phyloP scores from a whole-genome alignment of 2,888 invertebrate species.

The Ceramica pisi region DNA sequence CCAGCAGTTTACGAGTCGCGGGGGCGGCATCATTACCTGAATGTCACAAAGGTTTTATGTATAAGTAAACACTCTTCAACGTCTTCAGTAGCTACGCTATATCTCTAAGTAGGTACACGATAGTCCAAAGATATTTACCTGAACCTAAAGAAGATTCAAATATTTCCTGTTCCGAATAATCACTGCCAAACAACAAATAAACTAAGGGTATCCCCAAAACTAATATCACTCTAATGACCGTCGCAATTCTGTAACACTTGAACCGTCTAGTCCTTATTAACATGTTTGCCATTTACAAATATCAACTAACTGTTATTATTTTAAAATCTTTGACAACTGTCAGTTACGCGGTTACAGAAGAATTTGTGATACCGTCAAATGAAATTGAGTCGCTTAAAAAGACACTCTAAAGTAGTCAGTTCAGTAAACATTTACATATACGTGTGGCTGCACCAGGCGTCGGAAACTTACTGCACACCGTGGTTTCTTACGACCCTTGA shows the following conservation, averaged over 20 bases:
- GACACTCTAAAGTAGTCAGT: conserved; percentile 76
- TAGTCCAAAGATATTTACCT: conserved; percentile 66
- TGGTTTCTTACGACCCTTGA: conserved; percentile 65
- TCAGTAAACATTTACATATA: conserved; percentile 66
- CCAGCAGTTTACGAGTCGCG: conserved; percentile 76
- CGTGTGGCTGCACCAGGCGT: conserved; percentile 69
- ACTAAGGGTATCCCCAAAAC: conserved; percentile 80
- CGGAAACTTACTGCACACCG: conserved; percentile 71
- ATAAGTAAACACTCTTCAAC: background rate
- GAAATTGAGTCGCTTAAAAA: conserved; percentile 82
- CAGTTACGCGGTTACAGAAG: background rate
- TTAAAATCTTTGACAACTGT: conserved; percentile 11
- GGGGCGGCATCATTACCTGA: conserved; percentile 56
- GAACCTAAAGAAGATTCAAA: conserved; percentile 38
- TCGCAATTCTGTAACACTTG: conserved; percentile 75
- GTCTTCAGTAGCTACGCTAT: background rate
- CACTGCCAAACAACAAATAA: conserved; percentile 72
- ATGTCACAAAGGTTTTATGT: conserved; percentile 26
- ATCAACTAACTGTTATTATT: conserved; percentile 21
- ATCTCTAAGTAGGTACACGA: background rate
- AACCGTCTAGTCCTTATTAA: conserved; percentile 85
- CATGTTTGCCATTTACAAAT: conserved; percentile 83
- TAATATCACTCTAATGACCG: conserved; percentile 78
- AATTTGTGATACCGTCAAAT: conserved; percentile 76
- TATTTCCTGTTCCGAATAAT: conserved; percentile 25